phyloP scores from a whole-genome alignment of 30 jellyfish, hydroid and myxozoan species.

The Turritopsis dohrnii region DNA sequence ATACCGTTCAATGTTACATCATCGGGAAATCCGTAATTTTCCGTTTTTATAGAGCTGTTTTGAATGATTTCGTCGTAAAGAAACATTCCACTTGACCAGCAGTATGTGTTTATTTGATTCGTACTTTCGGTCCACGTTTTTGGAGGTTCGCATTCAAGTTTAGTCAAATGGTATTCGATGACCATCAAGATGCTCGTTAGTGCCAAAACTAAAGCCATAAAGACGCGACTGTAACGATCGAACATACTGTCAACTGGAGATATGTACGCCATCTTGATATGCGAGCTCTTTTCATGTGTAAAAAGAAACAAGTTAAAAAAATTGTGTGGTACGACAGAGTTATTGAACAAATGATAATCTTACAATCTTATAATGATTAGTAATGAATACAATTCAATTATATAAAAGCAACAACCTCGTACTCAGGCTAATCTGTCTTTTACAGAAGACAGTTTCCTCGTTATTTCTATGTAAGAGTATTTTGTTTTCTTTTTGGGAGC shows the following conservation, averaged over 20 bases:
- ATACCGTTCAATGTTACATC: background rate
- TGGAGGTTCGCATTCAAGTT: background rate
- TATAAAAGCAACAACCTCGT: no score
- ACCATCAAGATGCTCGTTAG: background rate
- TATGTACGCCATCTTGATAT: background rate
- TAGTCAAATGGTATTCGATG: background rate
- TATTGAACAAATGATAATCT: no score
- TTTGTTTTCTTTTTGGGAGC: no score
- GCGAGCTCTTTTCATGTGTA: background rate
- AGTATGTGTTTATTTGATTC: background rate
- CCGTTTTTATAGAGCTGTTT: background rate
- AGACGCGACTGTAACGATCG: background rate
- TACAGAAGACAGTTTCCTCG: no score
- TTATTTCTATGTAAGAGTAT: no score
- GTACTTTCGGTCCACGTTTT: background rate
- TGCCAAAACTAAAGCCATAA: background rate
- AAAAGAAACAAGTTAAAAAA: background rate
- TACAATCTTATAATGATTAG: no score
- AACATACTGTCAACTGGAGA: background rate
- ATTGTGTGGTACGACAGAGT: background rate
- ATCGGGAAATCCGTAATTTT: background rate
- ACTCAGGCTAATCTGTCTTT: no score
- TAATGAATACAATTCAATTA: no score
- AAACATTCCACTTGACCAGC: background rate
- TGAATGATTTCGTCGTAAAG: background rate